A percentile compares a stretch with the other conserved stretches of the same genome.
Evolutionary conservation across 1,140 invertebrate species (phyloP).

Genomic region (Polypedilum pembai): DNA sequence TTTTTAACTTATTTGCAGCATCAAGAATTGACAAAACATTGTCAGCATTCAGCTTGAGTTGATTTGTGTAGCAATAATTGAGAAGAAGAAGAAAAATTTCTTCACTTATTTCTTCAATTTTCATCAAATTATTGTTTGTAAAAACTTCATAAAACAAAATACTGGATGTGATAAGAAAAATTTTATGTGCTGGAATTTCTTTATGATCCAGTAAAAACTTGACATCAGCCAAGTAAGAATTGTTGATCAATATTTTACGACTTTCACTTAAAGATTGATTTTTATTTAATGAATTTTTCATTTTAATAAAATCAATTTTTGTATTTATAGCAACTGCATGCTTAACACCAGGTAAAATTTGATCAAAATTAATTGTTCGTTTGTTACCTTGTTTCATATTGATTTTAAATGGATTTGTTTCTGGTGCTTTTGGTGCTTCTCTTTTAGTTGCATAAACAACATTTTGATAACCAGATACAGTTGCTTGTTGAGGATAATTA

Average conservation of each 20-base stretch:
- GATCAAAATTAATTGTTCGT: not conserved
- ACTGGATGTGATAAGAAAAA: not conserved
- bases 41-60: not conserved
- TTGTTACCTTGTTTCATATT: no score
- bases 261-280: not conserved
- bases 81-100: not conserved
- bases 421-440: no score
- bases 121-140: not conserved
- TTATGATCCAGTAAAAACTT: not conserved
- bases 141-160: not conserved
- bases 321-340: not conserved
- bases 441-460: no score
- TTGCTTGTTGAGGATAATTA: no score
- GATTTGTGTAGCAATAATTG: not conserved
- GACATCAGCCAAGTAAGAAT: not conserved
- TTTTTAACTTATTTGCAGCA: not conserved
- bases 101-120: not conserved
- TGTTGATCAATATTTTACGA: not conserved
- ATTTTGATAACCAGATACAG: no score
- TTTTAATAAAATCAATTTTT: not conserved
- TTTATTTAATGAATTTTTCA: not conserved
- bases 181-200: not conserved
- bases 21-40: not conserved
- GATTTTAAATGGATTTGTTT: no score
- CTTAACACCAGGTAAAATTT: not conserved